Evolutionary conservation across 37 sponge, comb jelly and placozoan genomes (phyloP), one percentile per base, ranked within the genome.

Genomic region (Chondrilla cf. caribensis): DNA sequence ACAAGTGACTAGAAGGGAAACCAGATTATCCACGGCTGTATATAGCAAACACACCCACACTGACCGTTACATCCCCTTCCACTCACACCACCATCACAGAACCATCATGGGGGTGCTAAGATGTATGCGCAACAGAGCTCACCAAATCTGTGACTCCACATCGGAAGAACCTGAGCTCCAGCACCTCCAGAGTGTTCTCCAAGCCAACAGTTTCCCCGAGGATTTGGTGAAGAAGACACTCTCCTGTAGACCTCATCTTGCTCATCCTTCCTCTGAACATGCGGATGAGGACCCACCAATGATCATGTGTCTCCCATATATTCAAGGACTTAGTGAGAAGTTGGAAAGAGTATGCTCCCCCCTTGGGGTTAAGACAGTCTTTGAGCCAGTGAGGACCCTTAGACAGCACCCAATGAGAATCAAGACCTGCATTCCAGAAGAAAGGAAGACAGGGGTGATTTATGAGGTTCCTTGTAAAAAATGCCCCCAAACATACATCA

Each of bases 291-390:
- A 55, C 57, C 11, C 11, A 65, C 67, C 67, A 14, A 65, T 24
- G 67, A n/a, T 65, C 9, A 9, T 65, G 26, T 65, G 67, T 26
- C 22, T n/a, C 67, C 67, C 67, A 9, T 65, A 65, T 65, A 26
- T 65, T 8, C 67, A n/a, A 14, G 26, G 67, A n/a, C 67, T 65
- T 18, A 65, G 67, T 65, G 67, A 65, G 67, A 65, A n/a, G 67
- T 9, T 15, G 22, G 67, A 65, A 26, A 65, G 9, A 9, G 67
- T 65, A 8, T 65, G 67, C 26, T 24, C 22, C 11, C 17, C 67
- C 8, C 67, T 65, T 65, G 67, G 67, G 22, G 26, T 65, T 8
- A 65, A 65, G 22, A n/a, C 28, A 14, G 28, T 65, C 28, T 65
- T n/a, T 26, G 22, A 65, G 28, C 28, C 67, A 15, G 9, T n/a